Percentiles rank a stretch among this genome's conserved stretches.
Conservation (phyloP, 2,888 invertebrate genomes). For the Drosophila conformis region DNA sequence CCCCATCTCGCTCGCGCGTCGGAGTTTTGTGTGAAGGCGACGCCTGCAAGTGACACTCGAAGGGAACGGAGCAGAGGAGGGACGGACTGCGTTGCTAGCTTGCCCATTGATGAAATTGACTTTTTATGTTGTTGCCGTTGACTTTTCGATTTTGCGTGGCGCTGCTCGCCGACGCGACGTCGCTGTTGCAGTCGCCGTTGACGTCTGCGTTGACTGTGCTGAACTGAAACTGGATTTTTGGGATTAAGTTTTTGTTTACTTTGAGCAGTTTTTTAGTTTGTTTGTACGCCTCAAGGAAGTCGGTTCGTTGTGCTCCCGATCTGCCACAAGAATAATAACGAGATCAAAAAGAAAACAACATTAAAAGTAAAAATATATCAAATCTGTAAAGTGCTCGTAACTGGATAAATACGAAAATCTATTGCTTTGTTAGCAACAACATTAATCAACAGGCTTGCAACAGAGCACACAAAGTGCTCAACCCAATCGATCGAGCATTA, state of each 20-base stretch:
- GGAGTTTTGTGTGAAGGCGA: constrained; percentile 62
- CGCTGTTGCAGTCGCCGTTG: constrained; percentile 18
- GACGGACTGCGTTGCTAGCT: constrained; percentile 28
- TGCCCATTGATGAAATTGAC: constrained; percentile 84
- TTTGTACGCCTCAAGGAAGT: constrained; percentile 81
- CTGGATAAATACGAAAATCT: constrained; percentile 67
- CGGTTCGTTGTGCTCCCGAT: constrained; percentile 69
- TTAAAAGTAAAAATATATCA: constrained; percentile 32
- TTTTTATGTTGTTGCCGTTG: constrained; percentile 77
- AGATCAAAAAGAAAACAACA: constrained; percentile 15
- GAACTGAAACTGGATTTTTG: constrained; percentile 76
- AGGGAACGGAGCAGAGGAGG: constrained; percentile 18
- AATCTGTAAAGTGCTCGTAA: constrained; percentile 66
- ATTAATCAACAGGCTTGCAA: constrained; percentile 66
- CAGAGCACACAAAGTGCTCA: constrained; percentile 54
- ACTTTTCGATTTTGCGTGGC: constrained; percentile 65
- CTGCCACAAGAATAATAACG: constrained; percentile 37
- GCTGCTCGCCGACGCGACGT: constrained; percentile 29
- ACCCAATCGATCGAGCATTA: constrained; percentile 23
- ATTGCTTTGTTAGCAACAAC: constrained; percentile 60
- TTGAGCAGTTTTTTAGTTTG: constrained; percentile 83
- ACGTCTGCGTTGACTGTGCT: constrained; percentile 23
- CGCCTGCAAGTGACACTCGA: constrained; percentile 72
- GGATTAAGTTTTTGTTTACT: constrained; percentile 84
- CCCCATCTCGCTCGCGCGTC: constrained; percentile 17